These are phyloP conservation scores for Perizoma flavofasciatum DNA, from an alignment of 2,888 invertebrate species.

Conservation along the genomic window DNA sequence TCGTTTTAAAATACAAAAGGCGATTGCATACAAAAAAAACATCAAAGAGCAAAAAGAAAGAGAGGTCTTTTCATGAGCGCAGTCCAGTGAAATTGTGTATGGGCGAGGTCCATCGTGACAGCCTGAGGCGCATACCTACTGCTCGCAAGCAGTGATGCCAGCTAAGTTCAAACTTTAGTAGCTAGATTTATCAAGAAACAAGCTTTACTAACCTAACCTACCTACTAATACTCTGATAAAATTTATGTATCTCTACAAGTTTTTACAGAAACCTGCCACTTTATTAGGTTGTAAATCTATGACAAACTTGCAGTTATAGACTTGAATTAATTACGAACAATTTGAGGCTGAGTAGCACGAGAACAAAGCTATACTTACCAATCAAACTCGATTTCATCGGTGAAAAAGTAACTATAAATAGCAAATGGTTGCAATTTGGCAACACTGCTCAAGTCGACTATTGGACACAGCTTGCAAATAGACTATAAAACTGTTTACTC, in stretches of 20 bases:
- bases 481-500: slow-evolving; percentile 20
- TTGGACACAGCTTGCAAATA: slow-evolving; percentile 27
- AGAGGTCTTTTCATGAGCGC: slow-evolving; percentile 64
- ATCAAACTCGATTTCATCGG: too few species aligned
- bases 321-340: too few species aligned
- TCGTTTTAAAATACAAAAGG: slow-evolving; percentile 37
- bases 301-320: too few species aligned
- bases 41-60: slow-evolving; percentile 45
- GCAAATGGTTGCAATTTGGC: slow-evolving; percentile 19
- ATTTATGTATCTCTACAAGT: too few species aligned
- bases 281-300: too few species aligned
- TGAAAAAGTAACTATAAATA: slow-evolving; percentile 3
- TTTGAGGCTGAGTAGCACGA: too few species aligned
- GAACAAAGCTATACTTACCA: too few species aligned
- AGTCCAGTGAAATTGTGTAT: slow-evolving; percentile 68
- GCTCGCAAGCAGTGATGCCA: slow-evolving; percentile 49
- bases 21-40: slow-evolving; percentile 43
- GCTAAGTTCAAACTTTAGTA: slow-evolving; percentile 14
- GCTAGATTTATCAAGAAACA: slow-evolving; percentile 6
- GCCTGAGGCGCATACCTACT: slow-evolving; percentile 67
- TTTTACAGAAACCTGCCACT: too few species aligned
- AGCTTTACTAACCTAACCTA: too few species aligned
- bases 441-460: slow-evolving; percentile 38
- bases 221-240: not conserved
- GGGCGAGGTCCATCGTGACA: slow-evolving; percentile 64